Conservation (phyloP, 2,113 vertebrate species). For the Dasypus novemcinctus region DNA sequence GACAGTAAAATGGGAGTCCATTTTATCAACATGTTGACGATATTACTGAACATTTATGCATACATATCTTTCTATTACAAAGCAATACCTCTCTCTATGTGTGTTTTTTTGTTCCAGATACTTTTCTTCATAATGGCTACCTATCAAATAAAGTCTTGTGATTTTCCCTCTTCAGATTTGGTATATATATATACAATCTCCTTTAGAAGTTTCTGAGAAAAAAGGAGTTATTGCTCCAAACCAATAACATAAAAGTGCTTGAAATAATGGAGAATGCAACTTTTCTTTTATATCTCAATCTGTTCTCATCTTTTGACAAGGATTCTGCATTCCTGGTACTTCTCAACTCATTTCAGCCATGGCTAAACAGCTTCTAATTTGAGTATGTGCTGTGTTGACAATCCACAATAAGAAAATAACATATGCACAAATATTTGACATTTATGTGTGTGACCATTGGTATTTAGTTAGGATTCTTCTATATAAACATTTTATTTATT, state of each 20-base stretch:
- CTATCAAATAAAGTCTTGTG: neutral
- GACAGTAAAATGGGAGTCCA: neutral
- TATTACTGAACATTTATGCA: rapidly evolving
- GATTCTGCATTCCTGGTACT: neutral
- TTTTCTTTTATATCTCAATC: neutral
- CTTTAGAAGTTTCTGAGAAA: neutral
- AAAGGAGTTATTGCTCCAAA: neutral
- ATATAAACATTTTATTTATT: neutral
- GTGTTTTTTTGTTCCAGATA: neutral
- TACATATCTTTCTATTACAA: neutral
- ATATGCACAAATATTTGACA: neutral
- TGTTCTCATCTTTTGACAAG: neutral
- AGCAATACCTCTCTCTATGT: neutral
- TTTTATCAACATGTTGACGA: neutral
- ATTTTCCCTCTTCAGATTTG: neutral
- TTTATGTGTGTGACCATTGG: neutral
- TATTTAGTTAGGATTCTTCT: neutral
- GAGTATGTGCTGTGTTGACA: neutral
- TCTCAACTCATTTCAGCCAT: neutral
- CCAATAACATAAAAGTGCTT: neutral
- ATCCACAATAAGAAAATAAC: neutral
- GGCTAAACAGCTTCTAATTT: neutral
- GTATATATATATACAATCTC: neutral
- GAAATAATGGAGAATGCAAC: neutral
- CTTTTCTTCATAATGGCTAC: neutral